Percentiles rank a stretch among this genome's conserved stretches.
These are phyloP conservation scores for Eledone cirrhosa DNA, from an alignment of 2,888 invertebrate genomes.

Conservation along the genomic window DNA sequence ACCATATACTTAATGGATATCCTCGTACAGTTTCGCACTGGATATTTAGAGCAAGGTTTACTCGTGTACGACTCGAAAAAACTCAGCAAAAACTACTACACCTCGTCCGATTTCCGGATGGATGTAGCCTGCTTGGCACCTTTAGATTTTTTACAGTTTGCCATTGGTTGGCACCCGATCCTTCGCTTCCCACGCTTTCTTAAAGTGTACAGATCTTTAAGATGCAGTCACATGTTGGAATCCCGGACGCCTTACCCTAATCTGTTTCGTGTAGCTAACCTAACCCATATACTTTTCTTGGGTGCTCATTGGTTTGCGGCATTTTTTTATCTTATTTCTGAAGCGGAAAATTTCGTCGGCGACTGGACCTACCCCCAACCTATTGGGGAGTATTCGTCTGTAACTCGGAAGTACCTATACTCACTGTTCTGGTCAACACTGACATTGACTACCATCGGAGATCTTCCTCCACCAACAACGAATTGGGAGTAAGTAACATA, in stretches of 20 bases:
- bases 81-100: slow-evolving; percentile 86
- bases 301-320: slow-evolving; percentile 98
- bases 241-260: slow-evolving; percentile 95
- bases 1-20: slow-evolving; percentile 88
- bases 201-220: slow-evolving; percentile 81
- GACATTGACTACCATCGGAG: slow-evolving; percentile 94
- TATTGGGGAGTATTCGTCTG: slow-evolving; percentile 76
- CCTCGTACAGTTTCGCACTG: slow-evolving; percentile 89
- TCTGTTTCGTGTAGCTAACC: slow-evolving; percentile 92
- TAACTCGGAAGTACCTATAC: slow-evolving; percentile 91
- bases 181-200: slow-evolving; percentile 73
- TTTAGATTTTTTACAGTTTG: slow-evolving; percentile 85
- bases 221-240: slow-evolving; percentile 94
- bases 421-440: slow-evolving; percentile 97
- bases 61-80: slow-evolving; percentile 93
- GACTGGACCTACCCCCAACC: slow-evolving; percentile 72
- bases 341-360: slow-evolving; percentile 71
- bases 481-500: slow-evolving; percentile 90
- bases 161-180: slow-evolving; percentile 78
- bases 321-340: slow-evolving; percentile 93
- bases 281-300: slow-evolving; percentile 92
- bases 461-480: slow-evolving; percentile 93
- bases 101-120: slow-evolving; percentile 83
- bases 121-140: slow-evolving; percentile 86
- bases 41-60: slow-evolving; percentile 87